Base-by-base conservation (phyloP, 2,888 invertebrate genomes). In the Lithophane socia region DNA sequence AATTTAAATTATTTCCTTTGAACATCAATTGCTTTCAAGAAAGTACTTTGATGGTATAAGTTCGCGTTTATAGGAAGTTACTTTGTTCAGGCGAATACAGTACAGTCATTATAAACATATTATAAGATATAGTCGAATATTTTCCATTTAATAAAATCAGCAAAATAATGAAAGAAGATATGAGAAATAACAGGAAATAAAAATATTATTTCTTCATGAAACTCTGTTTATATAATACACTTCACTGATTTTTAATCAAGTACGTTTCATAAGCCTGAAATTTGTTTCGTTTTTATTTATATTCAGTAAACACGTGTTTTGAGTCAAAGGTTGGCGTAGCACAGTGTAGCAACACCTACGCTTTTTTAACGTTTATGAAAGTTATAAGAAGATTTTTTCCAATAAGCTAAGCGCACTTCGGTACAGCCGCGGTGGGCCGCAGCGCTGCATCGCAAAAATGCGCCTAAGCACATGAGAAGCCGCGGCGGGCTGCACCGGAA, bases 241-340 rank as follows among this genome's bases (percentile, higher is more conserved):
- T 24, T 80, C 65, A 66, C 29, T 44, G 60, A 66, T 44, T 80
- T 80, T 60, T 54, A 82, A 77, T 68, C 58, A 83, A 54, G 24
- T 54, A 24, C 37, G 16, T 21, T 64, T 58, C 24, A 61, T 24
- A 67, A 21, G 29, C 16, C n/a, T 58, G 10, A 3, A 29, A 21
- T 52, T 37, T 8, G 7, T 67, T 61, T 42, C 7, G 9, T 21
- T 37, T 76, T 58, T 67, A 58, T 66, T 29, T 77, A 54, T 49
- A 29, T 9, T 16, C 18, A 12, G 54, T 37, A 13, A 29, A 49
- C 13, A 65, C 29, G 16, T 42, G 12, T 66, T 21, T 49, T 64
- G 42, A 37, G 56, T 37, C 44, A 75, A 64, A 52, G 9, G 47
- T 18, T 52, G 0, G 5, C 58, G 13, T 64, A 47, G 44, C 24